phyloP scores from a whole-genome alignment of 2,888 invertebrate species.

The Nowickia ferox region DNA sequence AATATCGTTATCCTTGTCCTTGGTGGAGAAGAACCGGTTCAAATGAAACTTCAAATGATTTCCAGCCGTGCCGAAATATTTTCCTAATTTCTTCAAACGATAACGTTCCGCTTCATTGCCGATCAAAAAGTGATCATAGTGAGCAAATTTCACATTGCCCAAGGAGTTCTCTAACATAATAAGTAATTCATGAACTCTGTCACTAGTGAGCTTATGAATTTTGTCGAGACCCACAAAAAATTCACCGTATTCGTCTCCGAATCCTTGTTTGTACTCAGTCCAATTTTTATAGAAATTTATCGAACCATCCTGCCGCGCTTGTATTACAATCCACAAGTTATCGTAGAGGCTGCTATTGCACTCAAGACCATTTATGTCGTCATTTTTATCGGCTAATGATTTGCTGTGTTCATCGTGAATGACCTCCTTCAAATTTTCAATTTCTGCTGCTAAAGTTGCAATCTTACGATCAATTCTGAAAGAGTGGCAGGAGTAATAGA shows the following conservation, averaged over 20 bases:
- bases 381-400: not conserved
- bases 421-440: slow-evolving; percentile 18
- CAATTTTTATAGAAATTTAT: slow-evolving; percentile 59
- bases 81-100: slow-evolving; percentile 44
- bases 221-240: slow-evolving; percentile 57
- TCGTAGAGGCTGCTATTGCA: slow-evolving; percentile 18
- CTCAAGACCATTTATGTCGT: not conserved
- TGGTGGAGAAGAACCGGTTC: slow-evolving; percentile 53
- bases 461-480: slow-evolving; percentile 48
- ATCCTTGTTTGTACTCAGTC: slow-evolving; percentile 57
- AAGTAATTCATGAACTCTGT: slow-evolving; percentile 49
- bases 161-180: slow-evolving; percentile 31
- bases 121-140: slow-evolving; percentile 60
- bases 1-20: slow-evolving; percentile 50
- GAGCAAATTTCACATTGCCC: slow-evolving; percentile 38
- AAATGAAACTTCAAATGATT: slow-evolving; percentile 41
- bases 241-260: slow-evolving; percentile 46
- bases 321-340: slow-evolving; percentile 55
- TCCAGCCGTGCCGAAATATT: slow-evolving; percentile 48
- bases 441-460: slow-evolving; percentile 10
- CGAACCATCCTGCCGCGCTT: slow-evolving; percentile 53
- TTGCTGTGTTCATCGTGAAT: not conserved
- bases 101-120: slow-evolving; percentile 48
- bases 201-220: slow-evolving; percentile 49
- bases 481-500: no score